These are phyloP conservation scores for Panonychus citri DNA, from an alignment of 1,140 invertebrate species.

Conservation along the genomic window DNA sequence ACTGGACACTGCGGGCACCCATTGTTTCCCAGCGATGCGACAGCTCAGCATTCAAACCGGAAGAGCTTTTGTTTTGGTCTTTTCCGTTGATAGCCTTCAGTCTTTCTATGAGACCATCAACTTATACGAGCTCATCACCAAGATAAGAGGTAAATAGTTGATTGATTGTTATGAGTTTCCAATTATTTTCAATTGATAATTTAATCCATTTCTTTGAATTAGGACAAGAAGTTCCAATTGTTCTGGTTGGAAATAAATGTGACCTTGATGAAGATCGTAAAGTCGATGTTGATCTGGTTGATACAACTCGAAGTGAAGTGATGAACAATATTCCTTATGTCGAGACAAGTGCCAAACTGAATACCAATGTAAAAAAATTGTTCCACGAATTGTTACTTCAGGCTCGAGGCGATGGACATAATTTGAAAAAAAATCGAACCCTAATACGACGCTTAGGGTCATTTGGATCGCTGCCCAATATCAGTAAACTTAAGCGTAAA, in stretches of 20 bases:
- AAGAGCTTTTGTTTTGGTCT: slow-evolving; percentile 21
- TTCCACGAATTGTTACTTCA: slow-evolving; percentile 15
- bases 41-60: slow-evolving; percentile 20
- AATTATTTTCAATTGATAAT: not conserved
- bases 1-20: slow-evolving; percentile 22
- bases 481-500: not conserved
- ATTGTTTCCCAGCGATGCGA: slow-evolving; percentile 23
- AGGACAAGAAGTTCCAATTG: slow-evolving; percentile 40
- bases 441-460: slow-evolving; percentile 10
- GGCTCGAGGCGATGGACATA: not conserved
- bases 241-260: slow-evolving; percentile 73
- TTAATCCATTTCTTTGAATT: not conserved
- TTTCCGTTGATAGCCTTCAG: slow-evolving; percentile 19
- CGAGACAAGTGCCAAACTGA: slow-evolving; percentile 20
- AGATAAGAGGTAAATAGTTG: slow-evolving; percentile 16
- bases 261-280: slow-evolving; percentile 36
- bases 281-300: slow-evolving; percentile 15
- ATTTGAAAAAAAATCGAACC: slow-evolving; percentile 3
- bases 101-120: slow-evolving; percentile 19
- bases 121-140: slow-evolving; percentile 15
- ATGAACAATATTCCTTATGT: slow-evolving; percentile 14
- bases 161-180: not conserved
- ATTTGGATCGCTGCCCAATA: slow-evolving; percentile 10
- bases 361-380: slow-evolving; percentile 17
- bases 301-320: slow-evolving; percentile 7